These are phyloP conservation scores for Spialia ferax DNA, from an alignment of 2,888 invertebrate genomes.

Conservation along the genomic window DNA sequence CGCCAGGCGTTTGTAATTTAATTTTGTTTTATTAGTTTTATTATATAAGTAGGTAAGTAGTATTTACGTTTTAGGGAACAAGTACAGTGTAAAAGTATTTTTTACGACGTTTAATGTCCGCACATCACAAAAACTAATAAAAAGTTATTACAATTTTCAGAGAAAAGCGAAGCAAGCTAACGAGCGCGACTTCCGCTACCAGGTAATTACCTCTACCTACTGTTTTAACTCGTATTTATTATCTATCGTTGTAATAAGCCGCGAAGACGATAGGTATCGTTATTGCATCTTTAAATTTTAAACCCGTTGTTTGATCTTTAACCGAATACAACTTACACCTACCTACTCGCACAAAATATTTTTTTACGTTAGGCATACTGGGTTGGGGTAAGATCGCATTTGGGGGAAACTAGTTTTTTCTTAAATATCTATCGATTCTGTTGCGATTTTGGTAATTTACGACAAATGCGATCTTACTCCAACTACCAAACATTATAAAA, in stretches of 20 bases:
- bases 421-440: no score
- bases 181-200: conserved; percentile 97
- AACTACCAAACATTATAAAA: no score
- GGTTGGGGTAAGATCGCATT: no score
- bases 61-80: not conserved
- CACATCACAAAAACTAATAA: conserved; percentile 18
- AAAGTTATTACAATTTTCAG: conserved; percentile 87
- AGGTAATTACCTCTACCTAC: conserved; percentile 85
- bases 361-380: no score
- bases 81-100: not conserved
- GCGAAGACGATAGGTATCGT: not conserved
- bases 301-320: no score
- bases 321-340: no score
- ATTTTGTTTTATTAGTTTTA: conserved; percentile 4
- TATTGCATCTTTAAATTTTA: not conserved
- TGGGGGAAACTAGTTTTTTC: no score
- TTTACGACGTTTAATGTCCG: conserved; percentile 17
- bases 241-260: not conserved
- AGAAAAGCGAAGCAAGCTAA: conserved; percentile 98
- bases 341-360: no score
- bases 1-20: not conserved
- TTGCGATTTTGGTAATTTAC: no score
- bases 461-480: no score
- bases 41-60: no score
- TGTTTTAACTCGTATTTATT: conserved; percentile 2